These are phyloP conservation scores for Drosophila lini DNA, from an alignment of 1,140 invertebrate genomes.

Conservation along the genomic window DNA sequence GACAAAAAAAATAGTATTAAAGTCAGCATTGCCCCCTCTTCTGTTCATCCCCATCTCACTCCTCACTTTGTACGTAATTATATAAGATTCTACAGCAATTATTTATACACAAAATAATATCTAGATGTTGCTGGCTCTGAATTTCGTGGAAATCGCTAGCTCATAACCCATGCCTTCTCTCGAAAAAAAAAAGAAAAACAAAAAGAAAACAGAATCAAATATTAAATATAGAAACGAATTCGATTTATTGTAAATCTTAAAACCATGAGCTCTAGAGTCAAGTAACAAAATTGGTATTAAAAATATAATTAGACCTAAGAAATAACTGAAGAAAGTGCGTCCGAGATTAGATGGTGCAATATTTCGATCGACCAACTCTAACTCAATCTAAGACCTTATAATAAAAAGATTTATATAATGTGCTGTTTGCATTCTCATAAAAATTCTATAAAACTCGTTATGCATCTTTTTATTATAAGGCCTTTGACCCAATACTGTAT, in stretches of 20 bases:
- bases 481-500: constrained; percentile 14
- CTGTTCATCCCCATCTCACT: constrained; percentile 7
- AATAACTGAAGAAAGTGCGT: constrained; percentile 15
- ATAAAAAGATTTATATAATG: background rate
- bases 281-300: constrained; percentile 47
- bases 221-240: constrained; percentile 53
- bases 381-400: background rate
- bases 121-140: constrained; percentile 57
- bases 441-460: background rate
- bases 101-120: constrained; percentile 31
- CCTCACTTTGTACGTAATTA: constrained; percentile 25
- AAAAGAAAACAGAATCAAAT: constrained; percentile 44
- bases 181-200: constrained; percentile 40
- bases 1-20: constrained; percentile 43
- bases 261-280: constrained; percentile 40
- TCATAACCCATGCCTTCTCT: constrained; percentile 59
- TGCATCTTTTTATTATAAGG: background rate
- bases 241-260: constrained; percentile 38
- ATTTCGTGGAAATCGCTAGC: constrained; percentile 76
- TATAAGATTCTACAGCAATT: constrained; percentile 36
- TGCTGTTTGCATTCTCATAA: no score
- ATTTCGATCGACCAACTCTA: constrained; percentile 41
- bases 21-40: constrained; percentile 16
- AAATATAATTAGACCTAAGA: constrained; percentile 29
- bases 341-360: constrained; percentile 36